Base-by-base conservation (phyloP, 2,888 invertebrate species). In the Lasioglossum malachurum region DNA sequence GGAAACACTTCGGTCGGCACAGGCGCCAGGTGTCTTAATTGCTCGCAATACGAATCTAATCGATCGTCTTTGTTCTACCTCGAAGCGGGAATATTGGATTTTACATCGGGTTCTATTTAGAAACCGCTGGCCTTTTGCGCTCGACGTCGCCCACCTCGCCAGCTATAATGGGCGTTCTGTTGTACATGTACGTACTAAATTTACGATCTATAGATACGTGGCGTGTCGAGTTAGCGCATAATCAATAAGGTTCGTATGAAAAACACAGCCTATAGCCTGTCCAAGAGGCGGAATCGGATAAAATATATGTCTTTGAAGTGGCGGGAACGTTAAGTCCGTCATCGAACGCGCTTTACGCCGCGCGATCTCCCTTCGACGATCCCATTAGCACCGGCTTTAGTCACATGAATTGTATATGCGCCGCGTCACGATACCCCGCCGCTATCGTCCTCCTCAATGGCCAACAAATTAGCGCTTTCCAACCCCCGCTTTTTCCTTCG, bases 341-440 rank as follows among this genome's bases (percentile, higher is more conserved):
- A 82, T 75, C 78, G 67, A 75, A 82, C 80, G 88, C 64, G 81
- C 46, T 83, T 83, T 71, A 87, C 46, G 46, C 85, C 85, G 77
- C 83, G 77, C 74, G 69, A 88, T 57, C 74, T 78, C 78, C 79
- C 84, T 78, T 12, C 74, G 67, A 80, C 87, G 78, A 72, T 79
- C 81, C 83, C 81, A 89, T 88, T 87, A 90, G 77, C 89, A 75
- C 75, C 31, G 49, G 41, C 87, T 88, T 84, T 74, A 60, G 75
- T 86, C 78, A 27, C 84, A 81, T 87, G 84, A 88, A 89, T 89
- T 84, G 82, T 89, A 78, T 75, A 87, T 89, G 82, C 80, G 69
- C 53, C 46, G 27, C 71, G 82, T 81, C 79, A 75, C 84, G 87
- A 89, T 88, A 84, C 87, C 73, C 76, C 44, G 57, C 44, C 72